Base-by-base conservation (phyloP, 2,113 vertebrate species). In the Lota lota region DNA sequence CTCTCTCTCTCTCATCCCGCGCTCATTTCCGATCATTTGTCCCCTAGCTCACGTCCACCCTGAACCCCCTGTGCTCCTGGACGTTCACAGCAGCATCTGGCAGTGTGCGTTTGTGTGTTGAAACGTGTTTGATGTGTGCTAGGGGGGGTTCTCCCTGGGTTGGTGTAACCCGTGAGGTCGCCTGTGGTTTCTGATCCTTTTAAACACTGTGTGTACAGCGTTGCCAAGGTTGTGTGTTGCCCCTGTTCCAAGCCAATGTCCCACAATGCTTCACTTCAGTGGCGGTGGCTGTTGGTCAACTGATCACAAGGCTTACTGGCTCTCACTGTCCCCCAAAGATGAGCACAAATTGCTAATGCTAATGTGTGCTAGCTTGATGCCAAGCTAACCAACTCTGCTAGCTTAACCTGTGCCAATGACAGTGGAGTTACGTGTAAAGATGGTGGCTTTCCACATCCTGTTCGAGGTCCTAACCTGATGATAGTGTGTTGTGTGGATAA, bases 391-490 rank as follows among this genome's bases (percentile, higher is more conserved):
- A 62, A 22, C 22, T 28, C 15, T 50, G 58, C 16, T 33, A 56
- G 60, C 59, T 22, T 62, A 68, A 68, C 53, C 62, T 72, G 66
- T 69, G 64, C 64, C 64, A 64, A 64, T 61, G 67, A 72, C 33
- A 72, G 68, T 69, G 51, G 74, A 70, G 63, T 57, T 4, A 28
- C 50, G 59, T 57, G 18, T 70, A 50, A 33, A 56, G 14, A 50
- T 5, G 6, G 69, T 71, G 0, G 1, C 18, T 14, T 14, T 53
- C 51, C 12, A 53, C 51, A 15, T 15, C 51, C 51, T 53, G 51
- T 53, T 33, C 4, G 28, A 4, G 28, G 28, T 33, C 28, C 4
- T 4, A 33, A 33, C 28, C 4, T 33, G 28, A 33, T 33, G 28
- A 33, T 33, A 33, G 28, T 33, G 28, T 33, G 28, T 33, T 33